phyloP scores from a whole-genome alignment of 35 echinoderm and acorn worm species.

The Nesometra sesokonis region DNA sequence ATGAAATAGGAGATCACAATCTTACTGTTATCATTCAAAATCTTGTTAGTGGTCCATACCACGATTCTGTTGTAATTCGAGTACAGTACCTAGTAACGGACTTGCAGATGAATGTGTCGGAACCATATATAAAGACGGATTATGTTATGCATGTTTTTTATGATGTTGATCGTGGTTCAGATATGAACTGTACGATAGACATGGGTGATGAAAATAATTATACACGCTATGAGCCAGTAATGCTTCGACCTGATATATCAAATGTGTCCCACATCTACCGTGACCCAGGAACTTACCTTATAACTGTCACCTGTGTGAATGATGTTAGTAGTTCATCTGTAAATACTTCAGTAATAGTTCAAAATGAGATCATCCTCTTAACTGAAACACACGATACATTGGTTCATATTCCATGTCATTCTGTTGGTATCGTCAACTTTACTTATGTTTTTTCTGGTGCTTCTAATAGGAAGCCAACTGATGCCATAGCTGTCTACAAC shows the following conservation, averaged over 20 bases:
- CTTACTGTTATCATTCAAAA: constrained; percentile 60
- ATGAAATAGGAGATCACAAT: constrained; percentile 60
- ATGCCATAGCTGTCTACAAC: constrained; percentile 58
- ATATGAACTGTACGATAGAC: constrained; percentile 63
- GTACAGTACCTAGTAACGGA: constrained; percentile 76
- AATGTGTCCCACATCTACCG: constrained; percentile 30
- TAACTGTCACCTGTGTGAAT: constrained; percentile 55
- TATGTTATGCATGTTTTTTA: constrained; percentile 52
- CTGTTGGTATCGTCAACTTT: constrained; percentile 45
- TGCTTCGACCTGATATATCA: constrained; percentile 43
- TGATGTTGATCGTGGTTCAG: constrained; percentile 77
- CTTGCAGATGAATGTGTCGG: constrained; percentile 71
- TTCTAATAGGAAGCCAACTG: constrained; percentile 57
- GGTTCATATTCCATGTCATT: constrained; percentile 53
- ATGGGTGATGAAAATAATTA: constrained; percentile 35
- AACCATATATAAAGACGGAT: constrained; percentile 64
- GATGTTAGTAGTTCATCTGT: constrained; percentile 63
- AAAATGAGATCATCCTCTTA: constrained; percentile 68
- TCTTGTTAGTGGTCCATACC: constrained; percentile 71
- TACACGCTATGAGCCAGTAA: neutral
- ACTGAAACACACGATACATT: constrained; percentile 48
- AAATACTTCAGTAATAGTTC: constrained; percentile 57
- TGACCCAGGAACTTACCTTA: constrained; percentile 65
- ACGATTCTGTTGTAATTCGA: constrained; percentile 29
- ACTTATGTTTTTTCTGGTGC: constrained; percentile 55